Evolutionary conservation across 2,888 invertebrate species (phyloP), one percentile per base, ranked within the genome.

Genomic region (Polydrusus pterygomalis): DNA sequence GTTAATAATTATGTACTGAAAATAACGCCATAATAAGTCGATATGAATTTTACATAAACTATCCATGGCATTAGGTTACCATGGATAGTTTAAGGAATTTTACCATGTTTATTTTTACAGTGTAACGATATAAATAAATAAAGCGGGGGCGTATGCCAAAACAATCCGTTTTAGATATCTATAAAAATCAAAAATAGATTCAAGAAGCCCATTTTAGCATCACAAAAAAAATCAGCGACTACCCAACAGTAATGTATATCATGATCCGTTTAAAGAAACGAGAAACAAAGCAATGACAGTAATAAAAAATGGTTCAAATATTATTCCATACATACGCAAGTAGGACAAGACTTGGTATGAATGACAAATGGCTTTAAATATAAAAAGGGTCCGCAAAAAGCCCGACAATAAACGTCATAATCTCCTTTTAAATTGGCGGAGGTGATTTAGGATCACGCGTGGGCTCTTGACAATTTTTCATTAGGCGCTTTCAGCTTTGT

Each of bases 291-390:
- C 62, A 34, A 70, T 70, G 49, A 17, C 49, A 63, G 49, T 20
- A 38, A 62, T 70, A 70, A 70, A 70, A 70, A 70, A 70, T 70
- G 47, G 49, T 49, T 45, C 34, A 62, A 62, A 62, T 63, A 51
- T 45, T 62, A 62, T 49, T 70, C 70, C 70, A 70, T 70, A 70
- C 70, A 70, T 70, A 70, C 70, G 70, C 70, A 70, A 70, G 70
- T 70, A 70, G 70, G 51, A 58, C 70, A 60, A 45, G 58, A 20
- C 70, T 60, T n/a, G 47, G 49, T 49, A 34, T 38, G 56, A 54
- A 68, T 68, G 72, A 72, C 72, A 72, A 72, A 72, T 65, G 64
- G 34, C 45, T 56, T 40, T 38, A 64, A 25, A 65, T 58, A 58
- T 58, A 72, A 72, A 72, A 72, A 65, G 38, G 58, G 51, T 47